These are phyloP conservation scores for Ceyx melanurus DNA, from an alignment of 2,113 vertebrate species.

Conservation along the genomic window DNA sequence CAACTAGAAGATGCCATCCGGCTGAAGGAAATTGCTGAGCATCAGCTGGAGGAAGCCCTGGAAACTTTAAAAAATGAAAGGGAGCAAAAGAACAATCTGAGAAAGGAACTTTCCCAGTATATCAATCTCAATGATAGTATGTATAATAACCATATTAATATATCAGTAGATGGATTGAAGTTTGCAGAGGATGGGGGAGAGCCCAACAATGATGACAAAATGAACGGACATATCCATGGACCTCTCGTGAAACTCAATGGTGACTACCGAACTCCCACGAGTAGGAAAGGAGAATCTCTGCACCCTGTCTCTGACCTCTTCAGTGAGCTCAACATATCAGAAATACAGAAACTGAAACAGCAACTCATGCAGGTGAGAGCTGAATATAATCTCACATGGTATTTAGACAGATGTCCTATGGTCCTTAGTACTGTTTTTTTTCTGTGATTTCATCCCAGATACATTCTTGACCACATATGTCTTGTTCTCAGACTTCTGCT, in stretches of 20 bases:
- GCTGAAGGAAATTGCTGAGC: conserved; percentile 93
- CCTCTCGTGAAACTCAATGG: conserved; percentile 83
- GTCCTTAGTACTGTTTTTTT: background rate
- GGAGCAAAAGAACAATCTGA: conserved; percentile 93
- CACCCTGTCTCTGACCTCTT: conserved; percentile 93
- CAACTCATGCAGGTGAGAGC: conserved; percentile 92
- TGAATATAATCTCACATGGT: background rate
- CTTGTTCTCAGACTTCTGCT: background rate
- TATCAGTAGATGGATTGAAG: conserved; percentile 90
- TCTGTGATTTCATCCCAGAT: background rate
- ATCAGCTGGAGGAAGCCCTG: conserved; percentile 94
- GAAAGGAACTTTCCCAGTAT: conserved; percentile 94
- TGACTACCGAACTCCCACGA: conserved; percentile 79
- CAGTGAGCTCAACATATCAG: conserved; percentile 97
- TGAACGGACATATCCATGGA: conserved; percentile 82
- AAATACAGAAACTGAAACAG: conserved; percentile 98
- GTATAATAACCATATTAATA: conserved; percentile 90
- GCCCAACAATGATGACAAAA: conserved; percentile 86
- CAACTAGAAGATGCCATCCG: conserved; percentile 95
- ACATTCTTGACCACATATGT: accelerated
- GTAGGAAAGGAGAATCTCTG: conserved; percentile 86
- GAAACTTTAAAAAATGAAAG: conserved; percentile 93
- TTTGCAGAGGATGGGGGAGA: conserved; percentile 83
- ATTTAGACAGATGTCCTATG: background rate
- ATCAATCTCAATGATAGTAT: conserved; percentile 89